Percentiles rank a stretch among this genome's conserved stretches.
Conservation (phyloP, 2,113 vertebrate genomes). For the Erinaceus europaeus region DNA sequence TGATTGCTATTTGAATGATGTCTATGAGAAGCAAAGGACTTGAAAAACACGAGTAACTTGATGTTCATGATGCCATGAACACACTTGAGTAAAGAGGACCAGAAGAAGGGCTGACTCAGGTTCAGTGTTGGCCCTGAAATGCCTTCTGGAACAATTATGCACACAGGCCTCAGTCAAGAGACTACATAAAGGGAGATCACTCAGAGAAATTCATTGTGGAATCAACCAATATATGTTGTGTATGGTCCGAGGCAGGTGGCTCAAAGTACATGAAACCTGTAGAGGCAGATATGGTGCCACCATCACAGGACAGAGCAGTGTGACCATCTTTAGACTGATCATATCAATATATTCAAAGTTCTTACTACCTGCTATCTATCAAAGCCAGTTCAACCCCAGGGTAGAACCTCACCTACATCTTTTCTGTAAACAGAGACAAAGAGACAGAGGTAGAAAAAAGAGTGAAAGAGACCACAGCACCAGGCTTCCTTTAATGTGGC, state of each 20-base stretch:
- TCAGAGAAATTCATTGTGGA: neutral
- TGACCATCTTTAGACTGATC: neutral
- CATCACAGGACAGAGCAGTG: neutral
- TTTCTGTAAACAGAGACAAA: too few relatives aligned
- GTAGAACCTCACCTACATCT: too few relatives aligned
- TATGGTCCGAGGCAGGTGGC: neutral
- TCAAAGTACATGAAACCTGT: neutral
- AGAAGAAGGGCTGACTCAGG: accelerated
- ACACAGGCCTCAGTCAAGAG: accelerated
- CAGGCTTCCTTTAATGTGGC: too few relatives aligned
- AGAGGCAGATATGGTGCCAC: neutral
- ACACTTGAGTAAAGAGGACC: neutral
- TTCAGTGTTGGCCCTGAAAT: neutral
- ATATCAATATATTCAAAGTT: too few relatives aligned
- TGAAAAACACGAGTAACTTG: neutral
- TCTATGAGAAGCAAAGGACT: neutral
- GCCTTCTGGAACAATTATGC: neutral
- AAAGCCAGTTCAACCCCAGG: neutral
- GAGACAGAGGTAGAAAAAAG: too few relatives aligned
- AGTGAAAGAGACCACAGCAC: too few relatives aligned
- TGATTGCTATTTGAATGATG: neutral
- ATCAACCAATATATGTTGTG: neutral
- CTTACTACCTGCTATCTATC: neutral
- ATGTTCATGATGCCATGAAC: neutral
- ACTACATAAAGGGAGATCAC: neutral